Evolutionary conservation across 2,888 invertebrate genomes (phyloP).

Genomic region (Homarus gammarus): DNA sequence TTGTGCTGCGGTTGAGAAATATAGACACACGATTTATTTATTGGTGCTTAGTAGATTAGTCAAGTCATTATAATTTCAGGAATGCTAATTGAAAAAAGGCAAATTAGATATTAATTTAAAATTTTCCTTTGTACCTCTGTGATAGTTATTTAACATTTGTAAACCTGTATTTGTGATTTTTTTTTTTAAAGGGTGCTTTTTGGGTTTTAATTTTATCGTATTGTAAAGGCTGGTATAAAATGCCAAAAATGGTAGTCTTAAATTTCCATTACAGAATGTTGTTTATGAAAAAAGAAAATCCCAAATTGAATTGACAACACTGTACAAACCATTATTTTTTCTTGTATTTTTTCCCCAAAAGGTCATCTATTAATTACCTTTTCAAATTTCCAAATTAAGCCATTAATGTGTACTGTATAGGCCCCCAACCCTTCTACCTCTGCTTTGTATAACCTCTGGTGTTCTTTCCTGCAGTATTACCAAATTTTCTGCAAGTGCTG

Average conservation of each 20-base stretch:
- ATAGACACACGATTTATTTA: too few species aligned
- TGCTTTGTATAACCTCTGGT: slow-evolving; percentile 36
- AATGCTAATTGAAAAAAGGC: neutral
- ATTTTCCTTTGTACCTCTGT: neutral
- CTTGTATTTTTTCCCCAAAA: too few species aligned
- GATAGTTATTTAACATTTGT: neutral
- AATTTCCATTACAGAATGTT: neutral
- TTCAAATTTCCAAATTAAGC: neutral
- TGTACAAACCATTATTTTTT: neutral
- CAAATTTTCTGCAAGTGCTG: slow-evolving; percentile 29
- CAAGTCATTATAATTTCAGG: neutral
- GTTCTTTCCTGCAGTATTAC: slow-evolving; percentile 43
- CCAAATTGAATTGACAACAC: neutral
- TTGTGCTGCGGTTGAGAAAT: too few species aligned
- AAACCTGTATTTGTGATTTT: too few species aligned
- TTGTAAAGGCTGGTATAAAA: neutral
- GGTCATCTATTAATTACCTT: neutral
- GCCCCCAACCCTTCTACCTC: slow-evolving; percentile 44
- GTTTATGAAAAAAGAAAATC: too few species aligned
- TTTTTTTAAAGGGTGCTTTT: neutral
- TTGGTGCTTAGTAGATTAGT: neutral
- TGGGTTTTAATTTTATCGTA: neutral
- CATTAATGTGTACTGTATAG: slow-evolving; percentile 14
- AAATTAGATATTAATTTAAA: neutral
- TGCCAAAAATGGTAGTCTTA: neutral